Conservation (phyloP, 2,797 vertebrate species). For the Tragelaphus oryx region DNA sequence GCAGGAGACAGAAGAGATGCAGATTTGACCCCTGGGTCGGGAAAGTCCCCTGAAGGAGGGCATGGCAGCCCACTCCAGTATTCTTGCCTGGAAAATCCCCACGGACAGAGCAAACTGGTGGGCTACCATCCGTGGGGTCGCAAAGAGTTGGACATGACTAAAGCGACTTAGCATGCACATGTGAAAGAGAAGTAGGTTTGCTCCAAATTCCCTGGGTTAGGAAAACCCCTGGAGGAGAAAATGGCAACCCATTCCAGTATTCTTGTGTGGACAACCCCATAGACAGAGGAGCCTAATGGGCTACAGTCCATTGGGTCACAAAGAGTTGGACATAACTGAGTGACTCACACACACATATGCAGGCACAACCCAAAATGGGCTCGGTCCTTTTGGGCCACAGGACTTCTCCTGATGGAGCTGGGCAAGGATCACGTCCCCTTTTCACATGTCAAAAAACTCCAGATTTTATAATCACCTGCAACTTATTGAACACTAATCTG, state of each 20-base stretch:
- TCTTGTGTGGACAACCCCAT: neutral
- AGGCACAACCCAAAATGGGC: neutral
- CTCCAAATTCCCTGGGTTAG: neutral
- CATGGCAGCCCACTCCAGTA: neutral
- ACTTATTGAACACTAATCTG: neutral
- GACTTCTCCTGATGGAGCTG: neutral
- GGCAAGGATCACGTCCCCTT: neutral
- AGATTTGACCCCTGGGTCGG: neutral
- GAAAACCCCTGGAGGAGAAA: neutral
- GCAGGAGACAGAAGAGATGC: neutral
- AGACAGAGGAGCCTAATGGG: neutral
- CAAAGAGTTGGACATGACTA: neutral
- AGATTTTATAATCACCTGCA: neutral
- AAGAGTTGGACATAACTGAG: neutral
- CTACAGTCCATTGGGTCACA: neutral
- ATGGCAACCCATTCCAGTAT: neutral
- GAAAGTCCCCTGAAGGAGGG: neutral
- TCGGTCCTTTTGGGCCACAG: neutral
- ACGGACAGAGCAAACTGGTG: neutral
- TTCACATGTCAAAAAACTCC: neutral
- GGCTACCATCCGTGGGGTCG: neutral
- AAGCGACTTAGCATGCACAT: neutral
- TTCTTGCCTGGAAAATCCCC: neutral
- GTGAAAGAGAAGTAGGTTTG: conserved; percentile 16
- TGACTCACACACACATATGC: neutral